A percentile compares a stretch with the other conserved stretches of the same genome.
phyloP scores from a whole-genome alignment of 2,113 vertebrate genomes.

The cattle (Bos taurus) region ARS-UCD2.0 NC_037332.1:40378501-40379000 shows the following conservation, averaged over 20 bases:
- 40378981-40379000: not conserved
- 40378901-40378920: not conserved
- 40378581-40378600: not conserved
- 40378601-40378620: not conserved
- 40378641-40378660: not conserved
- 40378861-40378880: not conserved
- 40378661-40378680: not conserved
- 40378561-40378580: not conserved
- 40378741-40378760: not conserved
- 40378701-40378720: no score
- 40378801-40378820: rapidly evolving
- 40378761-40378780: not conserved
- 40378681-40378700: no score
- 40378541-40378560: not conserved
- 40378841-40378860: not conserved
- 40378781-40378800: no score
- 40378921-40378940: not conserved
- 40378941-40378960: not conserved
- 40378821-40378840: not conserved
- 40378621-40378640: not conserved
- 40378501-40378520: not conserved
- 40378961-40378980: rapidly evolving
- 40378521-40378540: not conserved
- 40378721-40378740: not conserved
- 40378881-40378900: no score